These are phyloP conservation scores for Centrocercus urophasianus DNA, from an alignment of 2,113 vertebrate genomes.

Conservation along the genomic window DNA sequence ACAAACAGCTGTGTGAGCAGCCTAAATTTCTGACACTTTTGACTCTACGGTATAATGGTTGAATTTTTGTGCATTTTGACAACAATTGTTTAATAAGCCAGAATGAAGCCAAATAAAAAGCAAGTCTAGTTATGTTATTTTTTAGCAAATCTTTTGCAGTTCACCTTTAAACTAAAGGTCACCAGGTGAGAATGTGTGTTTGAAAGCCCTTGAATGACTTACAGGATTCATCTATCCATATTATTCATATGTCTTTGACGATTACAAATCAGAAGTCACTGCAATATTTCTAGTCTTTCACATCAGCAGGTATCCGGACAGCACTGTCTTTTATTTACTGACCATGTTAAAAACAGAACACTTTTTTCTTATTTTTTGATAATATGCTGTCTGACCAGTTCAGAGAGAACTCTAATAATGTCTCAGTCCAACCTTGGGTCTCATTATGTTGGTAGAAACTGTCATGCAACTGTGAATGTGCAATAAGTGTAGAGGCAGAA, in stretches of 20 bases:
- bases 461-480: constrained; percentile 75
- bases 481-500: constrained; percentile 72
- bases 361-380: constrained; percentile 71
- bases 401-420: constrained; percentile 74
- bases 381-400: constrained; percentile 72
- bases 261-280: constrained; percentile 68
- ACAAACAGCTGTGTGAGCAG: neutral
- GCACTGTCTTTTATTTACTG: constrained; percentile 74
- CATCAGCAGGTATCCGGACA: constrained; percentile 65
- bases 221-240: constrained; percentile 48
- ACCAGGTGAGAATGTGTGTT: constrained; percentile 47
- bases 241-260: constrained; percentile 61
- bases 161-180: constrained; percentile 69
- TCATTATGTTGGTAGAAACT: constrained; percentile 76
- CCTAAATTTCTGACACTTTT: neutral
- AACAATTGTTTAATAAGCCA: neutral
- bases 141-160: constrained; percentile 61
- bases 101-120: constrained; percentile 8
- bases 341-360: constrained; percentile 60
- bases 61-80: neutral
- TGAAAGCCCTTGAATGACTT: constrained; percentile 58
- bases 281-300: constrained; percentile 66
- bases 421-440: constrained; percentile 65
- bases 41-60: neutral
- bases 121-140: neutral